Conservation (phyloP, 2,797 vertebrate species). For the Perdix hodgsoniae region DNA sequence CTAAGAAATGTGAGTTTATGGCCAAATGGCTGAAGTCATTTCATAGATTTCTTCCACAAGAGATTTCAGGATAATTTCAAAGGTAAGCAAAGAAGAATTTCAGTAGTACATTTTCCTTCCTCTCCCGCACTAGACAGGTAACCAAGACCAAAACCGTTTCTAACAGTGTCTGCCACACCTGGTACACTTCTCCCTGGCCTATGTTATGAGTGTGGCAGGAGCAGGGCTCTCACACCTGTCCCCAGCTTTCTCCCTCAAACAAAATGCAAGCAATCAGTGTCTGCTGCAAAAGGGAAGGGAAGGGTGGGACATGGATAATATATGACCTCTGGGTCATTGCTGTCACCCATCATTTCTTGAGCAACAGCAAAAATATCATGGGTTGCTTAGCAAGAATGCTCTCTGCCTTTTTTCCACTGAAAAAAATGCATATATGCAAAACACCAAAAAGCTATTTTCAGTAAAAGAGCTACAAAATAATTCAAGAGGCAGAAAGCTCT, state of each 20-base stretch:
- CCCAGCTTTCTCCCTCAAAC: background rate
- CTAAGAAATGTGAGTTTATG: background rate
- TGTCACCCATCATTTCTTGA: background rate
- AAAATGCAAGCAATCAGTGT: background rate
- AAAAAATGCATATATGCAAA: background rate
- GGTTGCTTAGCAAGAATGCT: background rate
- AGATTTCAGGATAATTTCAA: background rate
- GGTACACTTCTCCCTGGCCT: background rate
- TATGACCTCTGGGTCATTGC: background rate
- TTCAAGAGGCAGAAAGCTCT: background rate
- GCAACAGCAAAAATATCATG: background rate
- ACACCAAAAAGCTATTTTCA: background rate
- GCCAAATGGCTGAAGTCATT: background rate
- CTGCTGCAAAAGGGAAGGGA: background rate
- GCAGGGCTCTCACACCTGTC: background rate
- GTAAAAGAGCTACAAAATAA: background rate
- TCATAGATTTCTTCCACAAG: background rate
- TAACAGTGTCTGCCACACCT: background rate
- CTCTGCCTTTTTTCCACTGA: background rate
- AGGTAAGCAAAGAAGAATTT: background rate
- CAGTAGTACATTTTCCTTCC: background rate
- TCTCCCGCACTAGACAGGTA: background rate
- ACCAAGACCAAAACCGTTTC: background rate
- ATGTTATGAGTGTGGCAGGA: background rate
- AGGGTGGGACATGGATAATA: background rate